Evolutionary conservation across 2,888 invertebrate species (phyloP), one percentile per base, ranked within the genome.

Genomic region (Synanthedon vespiformis): DNA sequence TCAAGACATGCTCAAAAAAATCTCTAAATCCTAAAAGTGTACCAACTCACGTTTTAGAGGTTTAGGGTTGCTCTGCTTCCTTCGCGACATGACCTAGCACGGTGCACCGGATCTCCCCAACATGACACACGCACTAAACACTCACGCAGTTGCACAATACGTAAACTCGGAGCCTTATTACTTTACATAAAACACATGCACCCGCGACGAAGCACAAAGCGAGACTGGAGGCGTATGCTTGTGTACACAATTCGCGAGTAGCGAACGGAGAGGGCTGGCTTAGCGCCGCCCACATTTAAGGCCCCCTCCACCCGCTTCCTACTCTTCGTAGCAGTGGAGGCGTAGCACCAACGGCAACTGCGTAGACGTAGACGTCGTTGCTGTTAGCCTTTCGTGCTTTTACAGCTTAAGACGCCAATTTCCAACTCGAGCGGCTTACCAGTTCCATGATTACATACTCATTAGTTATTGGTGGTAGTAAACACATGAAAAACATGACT

Each of bases 11-110:
- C 8, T 1, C 44, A 44, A 44, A 41, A n/a, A 41, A 44, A 14
- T n/a, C 8, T 3, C 13, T 44, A 8, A 0, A 14, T n/a, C 1
- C 8, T 44, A 4, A 44, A 11, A 13, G 13, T 44, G n/a, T n/a
- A 8, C 48, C 41, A 50, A 93, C 94, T 92, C 89, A 96, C 96
- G 94, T 96, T 96, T 96, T 74, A 96, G 90, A 80, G 96, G 96
- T 89, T 96, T 96, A 70, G 96, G 96, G 89, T 96, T 96, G 89
- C 95, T 95, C 90, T 96, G 96, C 90, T 96, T 96, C 89, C 96
- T 91, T 84, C 96, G 93, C 82, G 96, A 96, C 96, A 96, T 96
- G 82, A 76, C 85, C 83, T 80, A 80, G 70, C 68, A 67, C 63
- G 63, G 62, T 61, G 67, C 72, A 67, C 75, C 76, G 67, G 62